Evolutionary conservation across 2,113 vertebrate genomes (phyloP).

Genomic region (Delphinus delphis): DNA sequence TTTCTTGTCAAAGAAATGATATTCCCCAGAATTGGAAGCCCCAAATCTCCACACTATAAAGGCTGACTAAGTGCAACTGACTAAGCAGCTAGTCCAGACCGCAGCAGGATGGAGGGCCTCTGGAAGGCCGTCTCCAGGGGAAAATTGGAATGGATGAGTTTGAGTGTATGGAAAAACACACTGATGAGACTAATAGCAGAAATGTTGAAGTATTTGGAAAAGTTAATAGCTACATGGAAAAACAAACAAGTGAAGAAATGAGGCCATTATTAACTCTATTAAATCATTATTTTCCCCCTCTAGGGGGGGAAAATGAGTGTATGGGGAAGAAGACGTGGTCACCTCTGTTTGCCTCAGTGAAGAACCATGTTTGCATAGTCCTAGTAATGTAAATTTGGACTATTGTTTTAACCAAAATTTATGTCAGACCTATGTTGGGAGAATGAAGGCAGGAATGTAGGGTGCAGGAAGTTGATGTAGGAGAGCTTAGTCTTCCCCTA

Average conservation of each 20-base stretch:
- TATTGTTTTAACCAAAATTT: neutral
- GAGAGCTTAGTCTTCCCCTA: neutral
- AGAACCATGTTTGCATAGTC: neutral
- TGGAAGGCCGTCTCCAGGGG: neutral
- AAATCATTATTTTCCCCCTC: too few species aligned
- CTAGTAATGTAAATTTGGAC: neutral
- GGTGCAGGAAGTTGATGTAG: neutral
- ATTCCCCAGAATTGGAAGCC: neutral
- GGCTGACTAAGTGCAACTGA: neutral
- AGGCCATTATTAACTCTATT: neutral
- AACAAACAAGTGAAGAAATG: neutral
- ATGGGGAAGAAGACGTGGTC: neutral
- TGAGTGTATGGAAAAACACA: neutral
- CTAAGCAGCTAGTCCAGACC: neutral
- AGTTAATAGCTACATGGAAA: neutral
- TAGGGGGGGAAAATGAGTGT: neutral
- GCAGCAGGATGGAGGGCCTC: neutral
- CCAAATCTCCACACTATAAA: neutral
- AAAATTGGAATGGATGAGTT: neutral
- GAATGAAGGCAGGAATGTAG: neutral
- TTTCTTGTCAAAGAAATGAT: neutral
- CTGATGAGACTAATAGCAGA: neutral
- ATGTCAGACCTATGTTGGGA: neutral
- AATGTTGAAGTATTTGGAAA: neutral
- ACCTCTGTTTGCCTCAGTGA: neutral